These are phyloP conservation scores for Aphelocoma californica DNA, from an alignment of 2,797 vertebrate genomes.

Conservation along the genomic window DNA sequence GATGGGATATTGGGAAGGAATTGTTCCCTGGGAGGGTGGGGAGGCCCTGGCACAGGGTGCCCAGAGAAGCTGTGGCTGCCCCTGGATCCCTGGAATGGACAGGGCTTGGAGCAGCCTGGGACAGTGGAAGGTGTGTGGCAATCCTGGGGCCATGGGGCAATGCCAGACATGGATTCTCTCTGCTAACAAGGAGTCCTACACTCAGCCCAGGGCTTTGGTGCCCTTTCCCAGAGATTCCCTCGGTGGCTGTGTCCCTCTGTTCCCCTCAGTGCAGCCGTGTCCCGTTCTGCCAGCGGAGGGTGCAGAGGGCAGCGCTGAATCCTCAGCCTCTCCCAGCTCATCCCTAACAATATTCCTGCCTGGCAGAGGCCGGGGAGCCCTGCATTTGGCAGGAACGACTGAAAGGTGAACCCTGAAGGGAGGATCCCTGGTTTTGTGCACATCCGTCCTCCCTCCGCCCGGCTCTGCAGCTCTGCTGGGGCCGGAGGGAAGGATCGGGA, in stretches of 20 bases:
- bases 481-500: not conserved
- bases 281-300: fast-evolving
- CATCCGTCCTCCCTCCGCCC: not conserved
- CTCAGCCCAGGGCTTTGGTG: not conserved
- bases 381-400: not conserved
- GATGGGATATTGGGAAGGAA: too few relatives aligned
- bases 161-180: fast-evolving
- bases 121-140: fast-evolving
- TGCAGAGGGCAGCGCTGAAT: not conserved
- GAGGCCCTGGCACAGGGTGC: too few relatives aligned
- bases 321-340: not conserved
- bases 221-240: not conserved
- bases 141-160: not conserved
- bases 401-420: not conserved
- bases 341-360: not conserved
- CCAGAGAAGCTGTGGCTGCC: not conserved
- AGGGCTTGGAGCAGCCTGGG: not conserved
- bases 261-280: not conserved
- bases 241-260: not conserved
- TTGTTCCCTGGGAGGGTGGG: too few relatives aligned
- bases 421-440: not conserved
- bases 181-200: not conserved
- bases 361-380: not conserved
- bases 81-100: not conserved
- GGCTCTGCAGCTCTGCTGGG: not conserved